Base-by-base conservation (phyloP, 2,888 invertebrate species). In the Sminthurinus aureus region DNA sequence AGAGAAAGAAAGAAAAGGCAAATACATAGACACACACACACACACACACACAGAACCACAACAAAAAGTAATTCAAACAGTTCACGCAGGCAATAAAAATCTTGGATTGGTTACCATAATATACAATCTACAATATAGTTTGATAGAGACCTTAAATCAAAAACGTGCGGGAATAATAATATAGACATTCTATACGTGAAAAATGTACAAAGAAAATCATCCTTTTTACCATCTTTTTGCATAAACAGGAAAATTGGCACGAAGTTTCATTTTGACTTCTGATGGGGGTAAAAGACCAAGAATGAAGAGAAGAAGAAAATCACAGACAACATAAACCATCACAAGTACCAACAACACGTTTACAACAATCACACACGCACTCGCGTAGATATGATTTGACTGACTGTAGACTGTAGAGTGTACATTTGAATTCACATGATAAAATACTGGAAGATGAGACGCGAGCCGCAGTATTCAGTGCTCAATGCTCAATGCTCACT, bases 1-100 rank as follows among this genome's bases (percentile, higher is more conserved):
- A 69, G 69, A 69, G 69, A 79, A 50, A 69, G 69, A n/a, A 75
- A 66, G 38, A 38, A 38, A 18, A 50, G 69, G 69, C 50, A 69
- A 67, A 69, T 69, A 38, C 12, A 79, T 13, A 69, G 51, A 69
- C 69, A 69, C 79, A 67, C 50, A 50, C 79, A 79, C 15, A 69
- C 26, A 67, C 6, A 38, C 6, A 1, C 6, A 38, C 38, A 38
- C 26, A 24, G 26, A 75, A 79, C 69, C 50, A 79, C 50, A 75
- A 66, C 1, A 38, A 38, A 18, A 50, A 79, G 69, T 69, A 69
- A 67, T 79, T 79, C 69, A 22, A 79, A 67, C 79, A 79, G 67
- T 79, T 79, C 79, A 67, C 50, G 69, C 79, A 79, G 51, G 79
- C 26, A 67, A 79, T 79, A 79, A 79, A 79, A 79, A 69, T 69